phyloP scores from a whole-genome alignment of 1,140 invertebrate genomes.

The Ostrea denselamellosa region DNA sequence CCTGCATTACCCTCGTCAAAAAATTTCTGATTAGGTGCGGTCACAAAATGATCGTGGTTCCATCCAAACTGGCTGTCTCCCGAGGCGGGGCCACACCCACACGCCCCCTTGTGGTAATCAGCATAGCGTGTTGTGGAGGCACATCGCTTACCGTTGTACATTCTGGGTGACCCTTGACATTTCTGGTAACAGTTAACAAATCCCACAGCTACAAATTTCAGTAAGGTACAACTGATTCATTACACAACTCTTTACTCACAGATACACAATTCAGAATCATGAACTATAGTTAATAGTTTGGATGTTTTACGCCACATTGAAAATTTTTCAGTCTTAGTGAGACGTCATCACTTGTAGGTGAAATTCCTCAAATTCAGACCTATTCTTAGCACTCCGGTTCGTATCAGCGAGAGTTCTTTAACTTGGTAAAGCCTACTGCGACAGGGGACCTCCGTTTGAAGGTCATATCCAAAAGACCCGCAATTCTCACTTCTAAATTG shows the following conservation, averaged over 20 bases:
- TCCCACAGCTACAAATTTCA: not conserved
- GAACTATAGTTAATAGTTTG: not conserved
- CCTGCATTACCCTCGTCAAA: conserved; percentile 52
- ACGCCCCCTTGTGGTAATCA: conserved; percentile 66
- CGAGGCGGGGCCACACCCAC: conserved; percentile 63
- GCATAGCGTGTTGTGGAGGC: conserved; percentile 66
- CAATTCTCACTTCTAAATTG: no score
- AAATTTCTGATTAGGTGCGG: conserved; percentile 58
- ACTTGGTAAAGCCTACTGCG: no score
- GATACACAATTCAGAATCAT: not conserved
- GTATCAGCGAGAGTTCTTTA: no score
- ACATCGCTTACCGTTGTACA: conserved; percentile 63
- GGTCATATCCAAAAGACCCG: no score
- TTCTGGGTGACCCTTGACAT: conserved; percentile 54
- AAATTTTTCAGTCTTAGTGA: no score
- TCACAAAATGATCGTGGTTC: conserved; percentile 54
- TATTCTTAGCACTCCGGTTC: no score
- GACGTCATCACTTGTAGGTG: no score
- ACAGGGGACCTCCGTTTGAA: no score
- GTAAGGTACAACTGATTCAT: no score
- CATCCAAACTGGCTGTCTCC: conserved; percentile 60
- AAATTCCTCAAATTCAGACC: no score
- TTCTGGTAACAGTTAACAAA: conserved; percentile 53
- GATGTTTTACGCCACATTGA: no score
- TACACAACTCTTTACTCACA: not conserved